Evolutionary conservation across 2,797 vertebrate species (phyloP).

Genomic region (Craterocephalus amniculus): DNA sequence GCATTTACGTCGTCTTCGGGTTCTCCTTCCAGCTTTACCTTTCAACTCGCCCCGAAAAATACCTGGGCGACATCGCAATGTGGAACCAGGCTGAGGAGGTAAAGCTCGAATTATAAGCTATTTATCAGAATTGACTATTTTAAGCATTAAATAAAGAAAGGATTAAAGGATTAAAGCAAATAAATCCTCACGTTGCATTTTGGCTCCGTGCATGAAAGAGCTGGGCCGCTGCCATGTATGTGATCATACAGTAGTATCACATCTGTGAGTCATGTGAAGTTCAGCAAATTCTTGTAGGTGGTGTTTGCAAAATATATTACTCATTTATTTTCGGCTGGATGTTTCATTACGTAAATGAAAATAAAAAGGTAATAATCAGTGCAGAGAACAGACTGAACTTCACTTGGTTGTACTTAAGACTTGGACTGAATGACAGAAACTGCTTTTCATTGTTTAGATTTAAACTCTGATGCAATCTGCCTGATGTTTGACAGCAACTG

Average conservation of each 20-base stretch:
- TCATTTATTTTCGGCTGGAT: slow-evolving; percentile 17
- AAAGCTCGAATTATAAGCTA: background rate
- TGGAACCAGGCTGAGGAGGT: slow-evolving; percentile 96
- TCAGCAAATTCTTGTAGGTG: slow-evolving; percentile 21
- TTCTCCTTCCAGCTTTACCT: slow-evolving; percentile 94
- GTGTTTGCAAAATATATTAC: slow-evolving; percentile 8
- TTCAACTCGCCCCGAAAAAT: slow-evolving; percentile 93
- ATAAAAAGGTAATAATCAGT: background rate
- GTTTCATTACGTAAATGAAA: background rate
- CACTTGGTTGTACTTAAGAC: background rate
- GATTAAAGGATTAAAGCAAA: background rate
- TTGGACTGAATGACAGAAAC: slow-evolving; percentile 7
- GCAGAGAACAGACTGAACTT: background rate
- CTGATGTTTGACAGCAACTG: slow-evolving; percentile 85
- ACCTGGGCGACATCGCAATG: slow-evolving; percentile 87
- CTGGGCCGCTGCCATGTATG: slow-evolving; percentile 9
- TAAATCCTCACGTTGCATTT: slow-evolving; percentile 11
- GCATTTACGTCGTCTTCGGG: slow-evolving; percentile 90
- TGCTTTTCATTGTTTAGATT: slow-evolving; percentile 7
- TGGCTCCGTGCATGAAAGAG: slow-evolving; percentile 10
- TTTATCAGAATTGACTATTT: background rate
- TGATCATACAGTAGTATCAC: slow-evolving; percentile 30
- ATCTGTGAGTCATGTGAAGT: slow-evolving; percentile 46
- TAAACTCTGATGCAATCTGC: slow-evolving; percentile 9
- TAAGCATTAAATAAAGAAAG: no score